Conservation (phyloP, 2,888 invertebrate genomes). For the Gari tellinella region DNA sequence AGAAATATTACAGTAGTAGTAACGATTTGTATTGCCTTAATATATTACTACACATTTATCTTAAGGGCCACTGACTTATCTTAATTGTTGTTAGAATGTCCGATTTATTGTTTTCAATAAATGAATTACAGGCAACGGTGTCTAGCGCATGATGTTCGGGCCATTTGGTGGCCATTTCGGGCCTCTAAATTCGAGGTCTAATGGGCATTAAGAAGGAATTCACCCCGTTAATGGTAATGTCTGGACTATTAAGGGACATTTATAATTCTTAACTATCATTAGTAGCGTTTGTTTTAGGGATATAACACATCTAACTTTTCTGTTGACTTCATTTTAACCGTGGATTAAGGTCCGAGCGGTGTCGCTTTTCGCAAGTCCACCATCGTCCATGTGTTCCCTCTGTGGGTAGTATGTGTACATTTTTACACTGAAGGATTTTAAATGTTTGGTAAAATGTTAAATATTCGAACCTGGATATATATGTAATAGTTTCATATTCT, state of each 20-base stretch:
- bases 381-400: too few relatives aligned
- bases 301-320: slow-evolving; percentile 43
- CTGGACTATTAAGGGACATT: slow-evolving; percentile 60
- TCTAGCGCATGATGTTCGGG: slow-evolving; percentile 52
- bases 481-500: too few relatives aligned
- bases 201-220: slow-evolving; percentile 57
- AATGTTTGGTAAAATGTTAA: too few relatives aligned
- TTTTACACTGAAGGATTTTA: too few relatives aligned
- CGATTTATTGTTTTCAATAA: slow-evolving; percentile 48
- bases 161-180: slow-evolving; percentile 50
- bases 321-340: slow-evolving; percentile 50
- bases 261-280: slow-evolving; percentile 62
- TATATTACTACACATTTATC: background rate
- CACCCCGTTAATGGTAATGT: slow-evolving; percentile 61
- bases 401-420: too few relatives aligned
- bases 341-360: slow-evolving; percentile 24
- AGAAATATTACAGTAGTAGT: too few relatives aligned
- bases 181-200: slow-evolving; percentile 50
- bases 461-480: too few relatives aligned
- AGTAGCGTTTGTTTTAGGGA: slow-evolving; percentile 59
- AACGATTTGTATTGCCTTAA: background rate
- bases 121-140: slow-evolving; percentile 40
- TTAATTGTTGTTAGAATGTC: slow-evolving; percentile 45
- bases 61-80: slow-evolving; percentile 10
- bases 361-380: slow-evolving; percentile 22